These are phyloP conservation scores for Tachyglossus aculeatus DNA, from an alignment of 2,797 vertebrate species.

Conservation along the genomic window DNA sequence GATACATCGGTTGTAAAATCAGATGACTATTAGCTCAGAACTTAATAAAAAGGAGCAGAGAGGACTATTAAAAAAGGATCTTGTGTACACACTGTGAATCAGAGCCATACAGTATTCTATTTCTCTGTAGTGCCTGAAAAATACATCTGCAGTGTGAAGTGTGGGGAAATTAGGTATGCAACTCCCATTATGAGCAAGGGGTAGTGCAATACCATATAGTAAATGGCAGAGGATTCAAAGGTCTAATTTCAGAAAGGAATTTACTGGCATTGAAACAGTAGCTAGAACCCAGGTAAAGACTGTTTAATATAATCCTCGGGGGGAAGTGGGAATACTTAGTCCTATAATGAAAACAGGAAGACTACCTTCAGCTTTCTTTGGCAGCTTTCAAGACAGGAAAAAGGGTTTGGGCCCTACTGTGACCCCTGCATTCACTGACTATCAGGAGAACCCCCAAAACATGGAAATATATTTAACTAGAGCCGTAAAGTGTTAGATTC, in stretches of 20 bases:
- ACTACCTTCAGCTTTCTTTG: conserved; percentile 11
- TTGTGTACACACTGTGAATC: neutral
- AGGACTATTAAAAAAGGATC: neutral
- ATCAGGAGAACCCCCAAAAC: conserved; percentile 31
- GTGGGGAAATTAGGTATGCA: no score
- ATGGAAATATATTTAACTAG: conserved; percentile 6
- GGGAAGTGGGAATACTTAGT: neutral
- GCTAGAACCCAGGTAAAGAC: neutral
- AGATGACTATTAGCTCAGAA: neutral
- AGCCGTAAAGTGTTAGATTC: conserved; percentile 19
- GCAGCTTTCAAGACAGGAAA: conserved; percentile 6
- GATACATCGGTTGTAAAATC: neutral
- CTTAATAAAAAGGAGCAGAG: conserved; percentile 13
- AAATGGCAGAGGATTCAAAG: neutral
- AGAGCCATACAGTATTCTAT: neutral
- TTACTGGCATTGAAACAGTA: neutral
- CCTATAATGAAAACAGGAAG: neutral
- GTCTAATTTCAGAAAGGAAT: neutral
- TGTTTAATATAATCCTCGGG: neutral
- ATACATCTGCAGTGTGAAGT: neutral
- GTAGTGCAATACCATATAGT: neutral
- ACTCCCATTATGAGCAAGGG: fast-evolving
- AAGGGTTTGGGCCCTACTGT: conserved; percentile 3
- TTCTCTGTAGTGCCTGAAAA: neutral
- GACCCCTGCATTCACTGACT: conserved; percentile 30